Percentiles rank a stretch among this genome's conserved stretches.
phyloP scores from a whole-genome alignment of 2,797 vertebrate species.

The Crocodylus rhombifer region DNA sequence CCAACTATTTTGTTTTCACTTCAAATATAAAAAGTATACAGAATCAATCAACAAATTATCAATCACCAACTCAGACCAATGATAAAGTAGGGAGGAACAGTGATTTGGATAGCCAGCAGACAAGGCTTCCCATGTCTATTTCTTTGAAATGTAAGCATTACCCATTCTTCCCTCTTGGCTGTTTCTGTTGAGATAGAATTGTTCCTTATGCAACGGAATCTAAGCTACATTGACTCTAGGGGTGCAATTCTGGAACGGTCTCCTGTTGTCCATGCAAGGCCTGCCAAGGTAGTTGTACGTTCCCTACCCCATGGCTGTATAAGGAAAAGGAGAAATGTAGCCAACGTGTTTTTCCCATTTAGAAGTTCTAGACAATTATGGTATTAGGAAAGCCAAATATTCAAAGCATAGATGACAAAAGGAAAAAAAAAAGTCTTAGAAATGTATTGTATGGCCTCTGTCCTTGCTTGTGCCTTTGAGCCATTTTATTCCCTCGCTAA shows the following conservation, averaged over 20 bases:
- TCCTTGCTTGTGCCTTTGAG: not conserved
- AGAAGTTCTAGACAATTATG: not conserved
- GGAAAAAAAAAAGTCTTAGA: not conserved
- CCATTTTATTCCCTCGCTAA: not conserved
- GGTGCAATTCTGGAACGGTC: not conserved
- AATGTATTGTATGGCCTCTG: not conserved
- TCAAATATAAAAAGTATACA: not conserved
- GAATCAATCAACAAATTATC: not conserved
- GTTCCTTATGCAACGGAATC: not conserved
- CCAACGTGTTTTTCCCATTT: not conserved
- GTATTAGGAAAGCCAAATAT: not conserved
- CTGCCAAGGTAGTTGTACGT: not conserved
- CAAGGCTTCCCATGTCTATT: too few species aligned
- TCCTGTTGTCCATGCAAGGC: not conserved
- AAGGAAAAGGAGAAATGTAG: not conserved
- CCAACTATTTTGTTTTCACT: not conserved
- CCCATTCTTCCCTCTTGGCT: too few species aligned
- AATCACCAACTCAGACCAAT: too few species aligned
- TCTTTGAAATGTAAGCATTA: too few species aligned
- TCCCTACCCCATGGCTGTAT: not conserved
- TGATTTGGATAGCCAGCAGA: too few species aligned
- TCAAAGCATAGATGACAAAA: not conserved
- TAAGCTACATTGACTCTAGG: not conserved
- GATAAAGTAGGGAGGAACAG: too few species aligned
- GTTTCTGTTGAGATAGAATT: not conserved